A percentile compares a stretch with the other conserved stretches of the same genome.
Evolutionary conservation across 1,140 invertebrate genomes (phyloP).

Genomic region (Cyclargus thomasi): DNA sequence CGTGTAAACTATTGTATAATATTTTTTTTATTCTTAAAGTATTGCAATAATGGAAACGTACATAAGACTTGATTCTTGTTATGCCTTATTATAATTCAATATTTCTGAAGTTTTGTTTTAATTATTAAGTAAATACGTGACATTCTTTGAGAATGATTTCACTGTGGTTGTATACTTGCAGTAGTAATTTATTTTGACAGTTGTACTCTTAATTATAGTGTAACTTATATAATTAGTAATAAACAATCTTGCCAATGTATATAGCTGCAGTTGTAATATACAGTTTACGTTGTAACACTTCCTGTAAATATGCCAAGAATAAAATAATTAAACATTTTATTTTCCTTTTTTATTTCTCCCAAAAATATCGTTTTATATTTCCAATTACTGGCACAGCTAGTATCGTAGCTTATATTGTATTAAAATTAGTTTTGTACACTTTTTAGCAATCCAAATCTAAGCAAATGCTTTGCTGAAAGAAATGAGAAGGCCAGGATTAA

Average conservation of each 20-base stretch:
- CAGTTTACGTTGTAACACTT: not conserved
- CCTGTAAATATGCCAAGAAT: slow-evolving; percentile 4
- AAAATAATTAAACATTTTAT: not conserved
- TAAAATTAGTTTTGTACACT: too few species aligned
- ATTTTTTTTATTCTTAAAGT: not conserved
- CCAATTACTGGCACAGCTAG: too few species aligned
- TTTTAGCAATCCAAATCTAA: too few species aligned
- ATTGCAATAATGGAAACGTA: slow-evolving; percentile 5
- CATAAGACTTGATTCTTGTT: not conserved
- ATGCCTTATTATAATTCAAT: not conserved
- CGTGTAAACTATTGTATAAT: not conserved
- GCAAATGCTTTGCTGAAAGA: too few species aligned
- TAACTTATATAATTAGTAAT: slow-evolving; percentile 2
- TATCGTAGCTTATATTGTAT: too few species aligned
- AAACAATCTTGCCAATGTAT: slow-evolving; percentile 1
- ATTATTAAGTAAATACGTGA: not conserved
- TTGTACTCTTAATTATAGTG: not conserved
- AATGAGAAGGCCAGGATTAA: too few species aligned
- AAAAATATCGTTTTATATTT: not conserved
- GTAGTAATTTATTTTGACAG: slow-evolving; percentile 5
- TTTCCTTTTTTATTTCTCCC: not conserved
- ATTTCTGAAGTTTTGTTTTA: slow-evolving; percentile 8
- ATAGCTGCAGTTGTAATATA: slow-evolving; percentile 11
- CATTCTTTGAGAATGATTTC: not conserved
- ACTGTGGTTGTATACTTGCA: not conserved